Base-by-base conservation (phyloP, 92 coral and sea anemone genomes). In the Isaurus tuberculatus region DNA sequence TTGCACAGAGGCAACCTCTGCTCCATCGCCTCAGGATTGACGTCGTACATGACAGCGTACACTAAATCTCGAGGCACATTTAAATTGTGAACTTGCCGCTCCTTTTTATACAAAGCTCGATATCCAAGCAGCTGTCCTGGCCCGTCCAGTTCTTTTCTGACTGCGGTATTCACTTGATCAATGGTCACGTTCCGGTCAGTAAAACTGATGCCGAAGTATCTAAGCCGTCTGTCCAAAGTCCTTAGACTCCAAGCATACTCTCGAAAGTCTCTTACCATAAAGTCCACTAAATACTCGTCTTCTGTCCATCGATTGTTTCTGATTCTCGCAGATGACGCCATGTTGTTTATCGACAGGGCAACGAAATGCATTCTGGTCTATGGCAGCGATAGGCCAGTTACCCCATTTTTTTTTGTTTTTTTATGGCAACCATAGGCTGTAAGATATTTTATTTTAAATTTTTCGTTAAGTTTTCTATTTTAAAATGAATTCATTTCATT, bases 61-160 rank as follows among this genome's bases (percentile, higher is more conserved):
- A 51, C 25, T 51, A 51, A 51, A 51, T 51, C 60, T 51, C 23
- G 60, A 51, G 60, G 60, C 60, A 51, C 60, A 22, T 51, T 51
- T 51, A 51, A 51, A 51, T 14, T 51, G 60, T 51, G 60, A 51
- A 14, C 60, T 51, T 51, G 60, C 60, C 23, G 23, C 60, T 14
- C 23, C 60, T 51, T 51, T 51, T 51, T 51, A 51, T 51, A 51
- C 60, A 51, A 16, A 51, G 60, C 60, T 51, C 60, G 60, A 51
- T 51, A 51, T 51, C 60, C 60, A 51, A 51, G 60, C 60, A 51
- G 60, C 23, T 51, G 60, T 51, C 60, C 60, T 51, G 22, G 20
- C 60, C 60, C 22, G 0, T 48, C 17, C 15, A 48, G 15, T 48
- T 48, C 55, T 48, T 48, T 16, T 48, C 55, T 48, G 17, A 48